phyloP scores from a whole-genome alignment of 2,888 invertebrate genomes.

The Nomada goodeniana region DNA sequence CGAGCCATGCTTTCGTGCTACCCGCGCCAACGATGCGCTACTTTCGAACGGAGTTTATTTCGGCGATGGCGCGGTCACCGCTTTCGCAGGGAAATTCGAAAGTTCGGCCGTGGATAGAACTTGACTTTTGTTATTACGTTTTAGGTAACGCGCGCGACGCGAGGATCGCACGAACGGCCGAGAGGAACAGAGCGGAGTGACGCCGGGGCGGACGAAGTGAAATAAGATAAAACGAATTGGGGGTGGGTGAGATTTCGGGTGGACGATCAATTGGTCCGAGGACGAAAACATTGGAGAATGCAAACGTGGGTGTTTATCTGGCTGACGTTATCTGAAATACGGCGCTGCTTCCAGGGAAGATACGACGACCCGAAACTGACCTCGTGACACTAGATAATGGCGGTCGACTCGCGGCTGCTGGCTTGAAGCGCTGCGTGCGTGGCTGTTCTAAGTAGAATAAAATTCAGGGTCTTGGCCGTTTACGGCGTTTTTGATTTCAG shows the following conservation, averaged over 20 bases:
- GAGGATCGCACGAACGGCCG: no score
- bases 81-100: background rate
- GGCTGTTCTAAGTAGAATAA: background rate
- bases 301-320: slow-evolving; percentile 47
- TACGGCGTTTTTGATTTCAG: background rate
- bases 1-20: slow-evolving; percentile 52
- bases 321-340: slow-evolving; percentile 55
- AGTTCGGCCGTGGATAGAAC: no score
- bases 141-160: no score
- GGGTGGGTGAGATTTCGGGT: background rate
- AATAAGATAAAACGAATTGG: background rate
- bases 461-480: background rate
- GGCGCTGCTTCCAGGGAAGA: slow-evolving; percentile 49
- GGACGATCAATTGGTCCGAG: background rate
- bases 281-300: background rate
- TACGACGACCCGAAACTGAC: slow-evolving; percentile 68
- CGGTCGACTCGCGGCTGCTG: slow-evolving; percentile 1
- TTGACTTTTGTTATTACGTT: no score
- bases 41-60: slow-evolving; percentile 37
- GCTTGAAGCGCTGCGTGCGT: background rate
- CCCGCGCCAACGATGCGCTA: slow-evolving; percentile 43
- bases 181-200: no score
- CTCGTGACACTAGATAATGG: slow-evolving; percentile 64
- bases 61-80: no score
- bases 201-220: no score